These are phyloP conservation scores for Athene noctua DNA, from an alignment of 2,113 vertebrate species.

Conservation along the genomic window DNA sequence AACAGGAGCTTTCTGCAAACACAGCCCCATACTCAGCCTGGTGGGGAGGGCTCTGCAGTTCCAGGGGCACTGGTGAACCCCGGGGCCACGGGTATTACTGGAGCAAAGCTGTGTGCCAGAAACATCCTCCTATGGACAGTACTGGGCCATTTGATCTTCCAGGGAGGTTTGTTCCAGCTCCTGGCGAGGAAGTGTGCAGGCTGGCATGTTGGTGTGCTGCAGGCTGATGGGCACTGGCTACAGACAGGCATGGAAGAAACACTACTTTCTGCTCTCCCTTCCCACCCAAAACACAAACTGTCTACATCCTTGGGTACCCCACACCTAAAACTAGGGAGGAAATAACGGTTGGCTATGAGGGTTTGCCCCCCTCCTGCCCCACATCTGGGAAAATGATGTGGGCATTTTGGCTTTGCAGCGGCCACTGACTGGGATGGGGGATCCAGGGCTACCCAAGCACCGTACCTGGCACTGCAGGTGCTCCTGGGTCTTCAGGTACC, in stretches of 20 bases:
- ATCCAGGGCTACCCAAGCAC: background rate
- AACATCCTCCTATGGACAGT: background rate
- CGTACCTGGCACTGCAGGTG: rapidly evolving
- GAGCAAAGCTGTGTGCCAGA: background rate
- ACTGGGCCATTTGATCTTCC: background rate
- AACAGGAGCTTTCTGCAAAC: background rate
- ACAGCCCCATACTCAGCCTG: rapidly evolving
- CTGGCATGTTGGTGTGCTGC: background rate
- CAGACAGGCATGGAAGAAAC: background rate
- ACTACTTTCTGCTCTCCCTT: background rate
- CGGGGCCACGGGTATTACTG: background rate
- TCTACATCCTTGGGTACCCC: background rate
- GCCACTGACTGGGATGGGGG: background rate
- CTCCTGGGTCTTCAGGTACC: background rate
- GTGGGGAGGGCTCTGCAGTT: background rate
- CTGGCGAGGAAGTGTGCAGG: background rate
- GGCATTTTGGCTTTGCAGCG: background rate
- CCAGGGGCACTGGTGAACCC: background rate
- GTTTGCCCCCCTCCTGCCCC: background rate
- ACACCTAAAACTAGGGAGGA: background rate
- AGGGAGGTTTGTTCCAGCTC: background rate
- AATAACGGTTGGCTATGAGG: background rate
- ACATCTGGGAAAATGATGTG: background rate
- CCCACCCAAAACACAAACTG: background rate
- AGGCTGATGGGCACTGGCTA: background rate